Conservation (phyloP, 2,113 vertebrate genomes). For the Sander vitreus region DNA sequence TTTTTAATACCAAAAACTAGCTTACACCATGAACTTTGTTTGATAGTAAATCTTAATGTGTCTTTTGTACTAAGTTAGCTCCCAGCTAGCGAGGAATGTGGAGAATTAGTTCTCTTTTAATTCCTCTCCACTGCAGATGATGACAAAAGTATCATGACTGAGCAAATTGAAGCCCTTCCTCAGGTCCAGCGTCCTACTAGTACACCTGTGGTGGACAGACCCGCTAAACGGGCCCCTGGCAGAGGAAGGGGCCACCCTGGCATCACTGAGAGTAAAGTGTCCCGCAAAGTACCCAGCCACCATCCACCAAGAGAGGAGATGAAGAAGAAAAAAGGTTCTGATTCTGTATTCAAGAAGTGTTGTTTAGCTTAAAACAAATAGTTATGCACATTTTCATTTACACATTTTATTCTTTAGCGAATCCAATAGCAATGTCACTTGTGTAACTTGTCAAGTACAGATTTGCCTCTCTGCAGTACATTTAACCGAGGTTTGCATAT, state of each 20-base stretch:
- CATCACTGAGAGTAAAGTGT: slow-evolving; percentile 91
- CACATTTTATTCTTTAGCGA: neutral
- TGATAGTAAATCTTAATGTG: slow-evolving; percentile 13
- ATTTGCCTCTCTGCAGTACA: slow-evolving; percentile 29
- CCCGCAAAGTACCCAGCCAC: slow-evolving; percentile 90
- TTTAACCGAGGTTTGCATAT: slow-evolving; percentile 36
- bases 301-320: slow-evolving; percentile 93
- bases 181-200: slow-evolving; percentile 89
- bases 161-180: slow-evolving; percentile 93
- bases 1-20: slow-evolving; percentile 9
- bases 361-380: slow-evolving; percentile 2
- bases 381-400: neutral
- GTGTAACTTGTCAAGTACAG: slow-evolving; percentile 1
- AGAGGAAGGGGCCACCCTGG: slow-evolving; percentile 90
- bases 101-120: slow-evolving; percentile 66
- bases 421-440: no score
- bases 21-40: slow-evolving; percentile 18
- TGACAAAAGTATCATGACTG: slow-evolving; percentile 94
- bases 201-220: slow-evolving; percentile 88
- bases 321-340: slow-evolving; percentile 98
- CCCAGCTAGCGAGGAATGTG: slow-evolving; percentile 12
- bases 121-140: slow-evolving; percentile 88
- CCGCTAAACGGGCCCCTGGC: slow-evolving; percentile 91
- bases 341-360: slow-evolving; percentile 32
- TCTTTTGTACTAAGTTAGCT: slow-evolving; percentile 29